phyloP scores from a whole-genome alignment of 2,888 invertebrate genomes.

The Chesias legatella region DNA sequence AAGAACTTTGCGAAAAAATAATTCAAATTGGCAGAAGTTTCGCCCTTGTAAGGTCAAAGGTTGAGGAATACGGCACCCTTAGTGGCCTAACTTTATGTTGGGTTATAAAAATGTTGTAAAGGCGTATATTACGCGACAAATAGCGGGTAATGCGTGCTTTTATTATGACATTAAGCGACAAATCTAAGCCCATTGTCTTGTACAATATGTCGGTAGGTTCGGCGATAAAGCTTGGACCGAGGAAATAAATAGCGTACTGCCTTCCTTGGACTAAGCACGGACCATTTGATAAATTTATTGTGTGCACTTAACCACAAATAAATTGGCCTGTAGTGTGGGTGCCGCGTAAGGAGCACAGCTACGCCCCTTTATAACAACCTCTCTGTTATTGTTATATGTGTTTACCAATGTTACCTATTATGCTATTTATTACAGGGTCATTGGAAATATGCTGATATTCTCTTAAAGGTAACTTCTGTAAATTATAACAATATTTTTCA shows the following conservation, averaged over 20 bases:
- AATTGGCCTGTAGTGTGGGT: constrained; percentile 54
- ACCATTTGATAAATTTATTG: constrained; percentile 78
- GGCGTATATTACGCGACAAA: constrained; percentile 51
- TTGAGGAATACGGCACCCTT: constrained; percentile 28
- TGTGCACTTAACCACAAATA: constrained; percentile 78
- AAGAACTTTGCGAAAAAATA: constrained; percentile 28
- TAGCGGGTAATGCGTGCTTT: constrained; percentile 49
- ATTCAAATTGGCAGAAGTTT: constrained; percentile 27
- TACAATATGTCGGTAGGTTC: constrained; percentile 55
- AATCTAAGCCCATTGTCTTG: constrained; percentile 60
- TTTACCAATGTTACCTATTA: constrained; percentile 5
- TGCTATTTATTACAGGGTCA: neutral
- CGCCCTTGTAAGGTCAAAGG: constrained; percentile 30
- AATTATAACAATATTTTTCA: no score
- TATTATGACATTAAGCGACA: constrained; percentile 59
- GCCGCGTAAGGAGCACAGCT: constrained; percentile 46
- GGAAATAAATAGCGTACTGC: constrained; percentile 74
- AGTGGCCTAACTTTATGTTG: constrained; percentile 43
- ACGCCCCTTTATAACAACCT: constrained; percentile 15
- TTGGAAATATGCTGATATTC: no score
- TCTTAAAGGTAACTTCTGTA: no score
- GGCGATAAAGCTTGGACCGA: constrained; percentile 61
- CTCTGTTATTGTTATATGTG: constrained; percentile 13
- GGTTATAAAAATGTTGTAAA: constrained; percentile 46
- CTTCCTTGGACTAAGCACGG: constrained; percentile 69